These are phyloP conservation scores for Temnothorax ravouxi DNA, from an alignment of 2,888 invertebrate genomes.

Conservation along the genomic window DNA sequence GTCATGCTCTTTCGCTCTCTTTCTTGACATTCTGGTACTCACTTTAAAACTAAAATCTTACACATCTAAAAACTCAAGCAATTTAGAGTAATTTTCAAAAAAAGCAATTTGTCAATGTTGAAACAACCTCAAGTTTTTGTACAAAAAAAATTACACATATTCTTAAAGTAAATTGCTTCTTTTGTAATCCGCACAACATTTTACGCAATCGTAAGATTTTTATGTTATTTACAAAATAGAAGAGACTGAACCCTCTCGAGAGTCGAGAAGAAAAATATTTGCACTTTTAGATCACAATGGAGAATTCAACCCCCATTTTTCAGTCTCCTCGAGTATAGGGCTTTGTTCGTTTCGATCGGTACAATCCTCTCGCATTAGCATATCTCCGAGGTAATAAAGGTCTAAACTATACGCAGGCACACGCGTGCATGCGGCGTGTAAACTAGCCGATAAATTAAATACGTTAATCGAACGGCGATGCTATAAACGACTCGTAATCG, in stretches of 20 bases:
- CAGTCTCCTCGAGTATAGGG: background rate
- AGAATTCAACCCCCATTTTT: conserved; percentile 26
- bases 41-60: background rate
- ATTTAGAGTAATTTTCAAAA: background rate
- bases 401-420: conserved; percentile 58
- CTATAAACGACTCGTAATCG: conserved; percentile 73
- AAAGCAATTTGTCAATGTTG: background rate
- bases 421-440: conserved; percentile 50
- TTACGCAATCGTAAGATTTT: background rate
- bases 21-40: background rate
- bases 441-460: conserved; percentile 73
- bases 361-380: conserved; percentile 73
- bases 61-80: background rate
- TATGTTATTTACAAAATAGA: background rate
- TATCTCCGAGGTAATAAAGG: conserved; percentile 71
- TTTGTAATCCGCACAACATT: background rate
- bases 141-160: background rate
- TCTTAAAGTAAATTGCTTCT: conserved; percentile 2
- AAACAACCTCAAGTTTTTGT: background rate
- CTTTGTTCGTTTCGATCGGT: conserved; percentile 11
- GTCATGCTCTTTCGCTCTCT: background rate
- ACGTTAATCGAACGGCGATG: conserved; percentile 71
- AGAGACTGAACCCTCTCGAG: background rate
- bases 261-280: background rate
- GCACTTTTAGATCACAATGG: background rate